Base-by-base conservation (phyloP, 2,888 invertebrate genomes). In the Perdita meconis region DNA sequence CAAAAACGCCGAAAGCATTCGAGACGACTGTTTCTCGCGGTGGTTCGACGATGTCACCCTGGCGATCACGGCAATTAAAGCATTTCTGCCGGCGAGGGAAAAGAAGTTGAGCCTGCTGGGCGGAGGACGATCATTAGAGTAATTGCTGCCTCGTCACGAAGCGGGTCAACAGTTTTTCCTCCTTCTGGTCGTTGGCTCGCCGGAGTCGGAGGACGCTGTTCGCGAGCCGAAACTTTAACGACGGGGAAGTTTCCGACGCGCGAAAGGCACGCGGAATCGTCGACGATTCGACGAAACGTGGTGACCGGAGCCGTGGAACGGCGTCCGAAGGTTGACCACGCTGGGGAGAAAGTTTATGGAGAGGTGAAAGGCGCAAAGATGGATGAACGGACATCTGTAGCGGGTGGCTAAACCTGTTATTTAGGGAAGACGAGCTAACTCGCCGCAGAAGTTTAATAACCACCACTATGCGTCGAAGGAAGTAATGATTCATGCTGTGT, bases 161-260 rank as follows among this genome's bases (percentile, higher is more conserved):
- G 69, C 83, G 70, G 83, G 79, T 83, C 81, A 83, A 83, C 81
- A 81, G 66, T 81, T 81, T 81, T 80, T 76, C 55, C 55, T 71
- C 66, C 53, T 51, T 30, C 57, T 63, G 60, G 24, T 50, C 26
- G 30, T 38, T 12, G 65, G 36, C 64, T 53, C 51, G 66, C 36
- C n/a, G n/a, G 63, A 34, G 50, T 36, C 26, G 53, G 26, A 55
- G 59, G 26, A 44, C 53, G 16, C 38, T 34, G 40, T 12, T 12
- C 50, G 38, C 36, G 55, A n/a, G 24, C 30, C 64, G 19, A 65
- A 61, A 57, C 38, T 64, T 44, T 26, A 26, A 36, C 22, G 63
- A 68, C 51, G 44, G 34, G n/a, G 34, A 56, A 61, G 13, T 38
- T 24, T 1, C 19, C 19, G 30, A 30, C 55, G 40, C 26, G 36